Evolutionary conservation across 2,888 invertebrate species (phyloP), one percentile per base, ranked within the genome.

Genomic region (Melikaiella ostensackeni): DNA sequence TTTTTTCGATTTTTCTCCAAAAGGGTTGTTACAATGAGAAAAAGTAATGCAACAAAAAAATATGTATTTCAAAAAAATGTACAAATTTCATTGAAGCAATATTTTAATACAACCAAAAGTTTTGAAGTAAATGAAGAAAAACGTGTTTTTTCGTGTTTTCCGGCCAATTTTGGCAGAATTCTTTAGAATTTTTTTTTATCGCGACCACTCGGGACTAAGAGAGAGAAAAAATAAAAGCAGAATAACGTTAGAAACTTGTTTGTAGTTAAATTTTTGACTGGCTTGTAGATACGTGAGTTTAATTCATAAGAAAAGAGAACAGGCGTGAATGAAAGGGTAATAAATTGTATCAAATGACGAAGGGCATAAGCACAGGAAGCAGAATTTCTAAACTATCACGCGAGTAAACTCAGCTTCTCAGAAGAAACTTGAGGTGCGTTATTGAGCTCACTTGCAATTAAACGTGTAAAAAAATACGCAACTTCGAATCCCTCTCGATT

Each of bases 391-490:
- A 70, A 70, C 70, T 46, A 70, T 70, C 46, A 75, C 57, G 77
- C 75, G 74, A 76, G 77, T 33, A 74, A 75, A 75, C 70, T 66
- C 62, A 75, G 78, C 79, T 84, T 84, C 83, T 76, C 46, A 75
- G 84, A 84, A 84, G 84, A 81, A 82, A 84, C 73, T 50, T 57
- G 83, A 84, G 81, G 82, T 79, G 62, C 78, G 79, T 80, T 81
- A 80, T 81, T 80, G 80, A 81, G 81, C 79, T 73, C 13, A 55
- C 63, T 38, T 57, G 78, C 74, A 79, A 79, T 80, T 76, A 66
- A 62, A 70, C 75, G 62, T 74, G 24, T 24, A 62, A 30, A 61
- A 46, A 55, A 33, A 70, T 46, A 74, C 76, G 75, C 55, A 57
- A 57, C 77, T 75, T 74, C 63, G 61, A 66, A 76, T 62, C 75